Percentiles rank a stretch among this genome's conserved stretches.
Evolutionary conservation across 2,888 invertebrate species (phyloP).

Genomic region (Aphidius colemani): DNA sequence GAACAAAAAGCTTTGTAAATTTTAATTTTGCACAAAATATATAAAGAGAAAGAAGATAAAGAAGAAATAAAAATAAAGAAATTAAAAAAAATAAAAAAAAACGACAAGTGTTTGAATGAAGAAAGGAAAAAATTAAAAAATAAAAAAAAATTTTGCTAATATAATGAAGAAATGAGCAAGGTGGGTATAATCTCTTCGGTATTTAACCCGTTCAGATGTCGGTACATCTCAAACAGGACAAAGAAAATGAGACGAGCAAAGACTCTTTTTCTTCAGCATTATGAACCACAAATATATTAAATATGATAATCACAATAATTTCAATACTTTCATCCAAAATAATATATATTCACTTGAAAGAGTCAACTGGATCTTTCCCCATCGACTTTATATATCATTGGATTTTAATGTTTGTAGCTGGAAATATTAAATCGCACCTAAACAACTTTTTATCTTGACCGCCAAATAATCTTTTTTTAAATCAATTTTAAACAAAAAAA

Average conservation of each 20-base stretch:
- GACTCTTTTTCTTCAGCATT: slow-evolving; percentile 1
- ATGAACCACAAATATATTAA: not conserved
- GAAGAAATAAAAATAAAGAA: slow-evolving; percentile 11
- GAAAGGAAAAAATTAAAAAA: not conserved
- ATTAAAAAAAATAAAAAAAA: slow-evolving; percentile 10
- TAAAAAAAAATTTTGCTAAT: not conserved
- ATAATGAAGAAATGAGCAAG: slow-evolving; percentile 8
- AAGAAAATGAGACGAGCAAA: slow-evolving; percentile 21
- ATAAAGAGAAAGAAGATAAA: slow-evolving; percentile 5
- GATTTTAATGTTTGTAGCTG: slow-evolving; percentile 57
- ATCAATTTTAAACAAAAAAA: slow-evolving; percentile 6
- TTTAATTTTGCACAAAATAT: not conserved
- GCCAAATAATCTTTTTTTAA: slow-evolving; percentile 51
- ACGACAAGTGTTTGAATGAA: too few relatives aligned
- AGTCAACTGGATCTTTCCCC: slow-evolving; percentile 31
- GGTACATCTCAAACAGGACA: slow-evolving; percentile 4
- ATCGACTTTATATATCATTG: slow-evolving; percentile 26
- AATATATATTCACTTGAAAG: slow-evolving; percentile 23
- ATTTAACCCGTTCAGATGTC: slow-evolving; percentile 26
- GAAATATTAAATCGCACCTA: slow-evolving; percentile 61
- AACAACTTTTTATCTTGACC: slow-evolving; percentile 57
- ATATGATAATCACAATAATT: not conserved
- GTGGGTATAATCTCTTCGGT: slow-evolving; percentile 14
- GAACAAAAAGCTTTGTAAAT: too few relatives aligned
- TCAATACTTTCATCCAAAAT: not conserved